Base-by-base conservation (phyloP, 1,140 invertebrate genomes). In the Plectrocnemia conspersa region DNA sequence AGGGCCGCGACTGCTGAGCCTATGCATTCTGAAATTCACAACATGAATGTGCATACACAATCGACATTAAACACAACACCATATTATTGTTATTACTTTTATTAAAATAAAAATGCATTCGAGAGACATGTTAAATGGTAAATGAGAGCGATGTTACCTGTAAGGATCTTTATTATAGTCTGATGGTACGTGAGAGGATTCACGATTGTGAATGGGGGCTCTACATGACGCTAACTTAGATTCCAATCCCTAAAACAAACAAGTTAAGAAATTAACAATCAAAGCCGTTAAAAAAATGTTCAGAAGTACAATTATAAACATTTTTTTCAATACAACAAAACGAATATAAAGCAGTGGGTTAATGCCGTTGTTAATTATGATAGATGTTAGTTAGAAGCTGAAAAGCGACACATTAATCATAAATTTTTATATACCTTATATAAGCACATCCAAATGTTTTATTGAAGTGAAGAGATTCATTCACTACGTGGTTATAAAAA, bases 181-280 rank as follows among this genome's bases (percentile, higher is more conserved):
- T 16, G 59, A 40, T 52, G 59, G 58, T 33, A 33, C 52, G 44
- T 61, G 59, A 36, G 59, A 57, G 18, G 54, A 38, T 24, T 61
- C 59, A 18, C 59, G 50, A 10, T 29, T 24, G 42, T 61, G 59
- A 71, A 73, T 70, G 44, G 74, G 69, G 71, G 72, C 71, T 64
- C 73, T 73, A 72, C 73, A 76, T 68, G 73, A 74, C 61, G 74
- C 71, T 74, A 76, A 74, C 63, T 76, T 76, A 69, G 74, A 74
- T 76, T 76, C 74, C 73, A 76, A 72, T 67, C 70, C 74, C 74
- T 75, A 74, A 75, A 73, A 70, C 58, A 67, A 72, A 64, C 72
- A 46, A 27, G 24, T 32, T 32, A 32, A 32, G n/a, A 32, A 32
- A 9, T 32, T 32, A 32, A 7, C 7, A 32, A 32, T 9, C n/a